phyloP scores from a whole-genome alignment of 2,113 vertebrate genomes.

The Calidris pygmaea region DNA sequence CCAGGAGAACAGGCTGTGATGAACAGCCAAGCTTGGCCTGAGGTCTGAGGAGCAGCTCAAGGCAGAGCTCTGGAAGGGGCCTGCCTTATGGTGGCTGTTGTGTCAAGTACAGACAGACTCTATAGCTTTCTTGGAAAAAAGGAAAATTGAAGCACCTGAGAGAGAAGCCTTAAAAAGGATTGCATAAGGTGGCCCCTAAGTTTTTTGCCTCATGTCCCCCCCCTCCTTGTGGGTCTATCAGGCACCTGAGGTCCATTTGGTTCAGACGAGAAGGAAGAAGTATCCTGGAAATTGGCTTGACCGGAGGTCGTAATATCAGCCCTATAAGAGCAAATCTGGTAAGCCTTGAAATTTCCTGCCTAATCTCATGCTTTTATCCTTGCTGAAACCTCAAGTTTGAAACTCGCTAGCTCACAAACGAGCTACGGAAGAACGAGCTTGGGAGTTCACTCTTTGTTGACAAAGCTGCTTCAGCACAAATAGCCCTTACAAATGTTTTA shows the following conservation, averaged over 20 bases:
- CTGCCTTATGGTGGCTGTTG: not conserved
- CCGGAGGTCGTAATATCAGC: not conserved
- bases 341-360: not conserved
- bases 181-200: not conserved
- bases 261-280: not conserved
- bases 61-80: not conserved
- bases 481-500: not conserved
- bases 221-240: accelerated
- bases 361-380: not conserved
- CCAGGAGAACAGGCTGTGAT: slow-evolving; percentile 16
- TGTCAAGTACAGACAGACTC: not conserved
- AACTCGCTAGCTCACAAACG: accelerated
- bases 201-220: not conserved
- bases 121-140: not conserved
- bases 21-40: not conserved
- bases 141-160: not conserved
- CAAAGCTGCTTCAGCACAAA: not conserved
- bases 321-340: not conserved
- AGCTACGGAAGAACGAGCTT: not conserved
- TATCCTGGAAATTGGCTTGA: not conserved
- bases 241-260: not conserved
- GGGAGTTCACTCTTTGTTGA: not conserved
- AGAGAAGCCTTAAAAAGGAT: not conserved
- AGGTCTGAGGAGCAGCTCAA: not conserved
- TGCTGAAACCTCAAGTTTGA: not conserved